Base-by-base conservation (phyloP, 2,888 invertebrate species). In the Neoscelio sp. region DNA sequence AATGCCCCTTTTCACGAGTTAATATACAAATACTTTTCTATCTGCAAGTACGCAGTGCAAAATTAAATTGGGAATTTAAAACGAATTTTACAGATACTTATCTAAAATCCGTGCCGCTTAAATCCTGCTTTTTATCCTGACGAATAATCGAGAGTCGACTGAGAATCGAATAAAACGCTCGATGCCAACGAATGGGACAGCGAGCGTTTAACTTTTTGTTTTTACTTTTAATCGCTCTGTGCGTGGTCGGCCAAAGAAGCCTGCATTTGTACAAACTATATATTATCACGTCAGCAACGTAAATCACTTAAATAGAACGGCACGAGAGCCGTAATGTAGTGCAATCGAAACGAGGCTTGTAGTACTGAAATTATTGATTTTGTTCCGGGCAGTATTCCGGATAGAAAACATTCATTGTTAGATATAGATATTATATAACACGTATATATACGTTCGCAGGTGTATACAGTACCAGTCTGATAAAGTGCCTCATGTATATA, bases 221-320 rank as follows among this genome's bases (percentile, higher is more conserved):
- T 48, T 2, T 15, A 6, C 13, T 33, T 33, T 10, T 33, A 18
- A n/a, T n/a, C n/a, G n/a, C n/a, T n/a, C n/a, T 12, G n/a, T 30
- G 10, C 33, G 33, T 30, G 33, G 17, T 40, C 52, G 46, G 20
- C 18, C 42, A 7, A 40, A 20, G 35, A 40, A 40, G 52, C 46
- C 20, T 50, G 58, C 20, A 58, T 50, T 71, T 23, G 33, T 71
- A 50, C 52, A 60, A 54, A 54, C 48, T 35, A 40, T 74, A 50
- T 23, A 64, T 73, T 64, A 64, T 74, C 73, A 56, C 73, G 64
- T 38, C 48, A 74, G 65, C 48, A 58, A 65, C 56, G 58, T 74
- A 74, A 74, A 74, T 74, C 73, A 74, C 48, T 64, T 56, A 74
- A 65, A 74, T 56, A 46, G 64, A 33, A 56, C 64, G 64, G n/a